Evolutionary conservation across 2,888 invertebrate species (phyloP).

Genomic region (Amiota mariae): DNA sequence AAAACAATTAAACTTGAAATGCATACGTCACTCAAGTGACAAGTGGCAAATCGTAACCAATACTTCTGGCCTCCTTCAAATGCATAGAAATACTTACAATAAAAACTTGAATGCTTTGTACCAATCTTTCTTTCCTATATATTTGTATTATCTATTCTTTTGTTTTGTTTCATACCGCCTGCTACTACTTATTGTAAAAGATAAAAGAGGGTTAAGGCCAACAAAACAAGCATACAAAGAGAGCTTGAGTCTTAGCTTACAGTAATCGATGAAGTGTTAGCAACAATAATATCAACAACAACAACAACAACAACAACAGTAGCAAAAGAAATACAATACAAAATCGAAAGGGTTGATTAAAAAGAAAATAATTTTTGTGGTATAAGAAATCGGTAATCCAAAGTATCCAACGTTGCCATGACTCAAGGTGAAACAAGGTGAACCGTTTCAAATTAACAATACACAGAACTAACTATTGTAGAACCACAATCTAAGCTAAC

Average conservation of each 20-base stretch:
- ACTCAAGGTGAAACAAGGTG: constrained; percentile 26
- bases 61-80: not conserved
- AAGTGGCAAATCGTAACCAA: not conserved
- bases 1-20: constrained; percentile 63
- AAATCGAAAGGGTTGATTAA: not conserved
- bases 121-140: too few species aligned
- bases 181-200: not conserved
- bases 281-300: constrained; percentile 11
- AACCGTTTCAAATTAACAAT: constrained; percentile 12
- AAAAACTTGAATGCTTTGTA: constrained; percentile 1
- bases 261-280: constrained; percentile 55
- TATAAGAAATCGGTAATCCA: constrained; percentile 5
- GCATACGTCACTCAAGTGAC: constrained; percentile 41
- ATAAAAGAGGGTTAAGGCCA: constrained; percentile 61
- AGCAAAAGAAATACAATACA: constrained; percentile 5
- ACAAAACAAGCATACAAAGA: constrained; percentile 34
- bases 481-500: not conserved
- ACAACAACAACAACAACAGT: not conserved
- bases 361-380: not conserved
- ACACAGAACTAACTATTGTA: not conserved
- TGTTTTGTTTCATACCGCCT: too few species aligned
- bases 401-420: constrained; percentile 3
- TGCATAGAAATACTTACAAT: constrained; percentile 7
- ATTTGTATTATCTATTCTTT: too few species aligned
- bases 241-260: constrained; percentile 30